Evolutionary conservation across 2,888 invertebrate species (phyloP).

Genomic region (Phania funesta): DNA sequence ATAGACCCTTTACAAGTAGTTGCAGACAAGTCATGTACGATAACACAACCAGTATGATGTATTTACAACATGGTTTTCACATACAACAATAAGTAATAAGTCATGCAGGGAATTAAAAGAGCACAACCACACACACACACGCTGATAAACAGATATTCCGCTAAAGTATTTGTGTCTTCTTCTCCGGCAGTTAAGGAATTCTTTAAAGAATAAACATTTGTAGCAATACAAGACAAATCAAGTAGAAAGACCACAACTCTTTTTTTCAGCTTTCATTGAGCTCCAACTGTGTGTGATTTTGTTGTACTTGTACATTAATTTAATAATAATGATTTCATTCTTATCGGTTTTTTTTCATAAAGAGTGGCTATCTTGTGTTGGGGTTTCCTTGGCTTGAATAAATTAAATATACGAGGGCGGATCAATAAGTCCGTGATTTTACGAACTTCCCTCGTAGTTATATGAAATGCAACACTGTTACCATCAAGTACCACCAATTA

Average conservation of each 20-base stretch:
- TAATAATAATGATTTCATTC: slow-evolving; percentile 42
- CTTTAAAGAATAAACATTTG: slow-evolving; percentile 4
- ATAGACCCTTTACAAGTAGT: slow-evolving; percentile 34
- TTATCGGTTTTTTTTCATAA: background rate
- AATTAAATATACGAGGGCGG: too few relatives aligned
- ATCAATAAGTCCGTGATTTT: too few relatives aligned
- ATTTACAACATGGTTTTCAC: slow-evolving; percentile 44
- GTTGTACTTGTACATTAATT: slow-evolving; percentile 19
- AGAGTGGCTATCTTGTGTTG: background rate
- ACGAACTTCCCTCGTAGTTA: too few relatives aligned
- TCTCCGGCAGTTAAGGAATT: background rate
- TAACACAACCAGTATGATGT: slow-evolving; percentile 39
- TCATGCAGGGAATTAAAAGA: slow-evolving; percentile 48
- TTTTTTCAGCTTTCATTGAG: background rate
- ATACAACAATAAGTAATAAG: slow-evolving; percentile 44
- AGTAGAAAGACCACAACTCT: background rate
- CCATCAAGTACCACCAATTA: too few relatives aligned
- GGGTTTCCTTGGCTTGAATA: background rate
- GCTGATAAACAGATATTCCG: slow-evolving; percentile 3
- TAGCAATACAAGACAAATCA: background rate
- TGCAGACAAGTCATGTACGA: slow-evolving; percentile 23
- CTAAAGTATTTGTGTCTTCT: slow-evolving; percentile 43
- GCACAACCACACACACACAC: slow-evolving; percentile 3
- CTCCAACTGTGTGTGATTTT: background rate
- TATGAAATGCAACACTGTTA: too few relatives aligned